Evolutionary conservation across 2,888 invertebrate species (phyloP).

Genomic region (Eutolmus rufibarbis): DNA sequence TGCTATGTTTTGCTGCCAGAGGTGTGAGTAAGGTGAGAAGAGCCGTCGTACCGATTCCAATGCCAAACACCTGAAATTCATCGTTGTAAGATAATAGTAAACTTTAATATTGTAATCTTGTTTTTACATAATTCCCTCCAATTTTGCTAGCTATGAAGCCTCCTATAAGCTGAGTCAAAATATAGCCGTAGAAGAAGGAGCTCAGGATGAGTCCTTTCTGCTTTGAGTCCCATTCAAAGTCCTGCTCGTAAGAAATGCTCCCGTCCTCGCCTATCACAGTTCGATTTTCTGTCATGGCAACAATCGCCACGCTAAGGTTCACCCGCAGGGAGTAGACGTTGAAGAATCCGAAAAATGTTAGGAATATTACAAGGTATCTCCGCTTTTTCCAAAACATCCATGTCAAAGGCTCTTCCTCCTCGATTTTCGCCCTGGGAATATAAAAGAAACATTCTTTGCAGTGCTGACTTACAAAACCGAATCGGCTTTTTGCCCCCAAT

Average conservation of each 20-base stretch:
- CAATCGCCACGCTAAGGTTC: slow-evolving; percentile 90
- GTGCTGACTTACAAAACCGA: background rate
- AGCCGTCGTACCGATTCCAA: slow-evolving; percentile 80
- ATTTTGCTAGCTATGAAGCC: slow-evolving; percentile 83
- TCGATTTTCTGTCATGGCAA: slow-evolving; percentile 85
- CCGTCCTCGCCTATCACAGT: slow-evolving; percentile 70
- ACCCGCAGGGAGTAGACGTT: slow-evolving; percentile 84
- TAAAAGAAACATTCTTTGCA: background rate
- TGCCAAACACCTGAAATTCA: slow-evolving; percentile 70
- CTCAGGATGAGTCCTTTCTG: slow-evolving; percentile 81
- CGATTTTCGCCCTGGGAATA: background rate
- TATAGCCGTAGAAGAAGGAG: slow-evolving; percentile 90
- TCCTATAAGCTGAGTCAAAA: slow-evolving; percentile 82
- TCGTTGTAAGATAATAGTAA: background rate
- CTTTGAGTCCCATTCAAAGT: slow-evolving; percentile 82
- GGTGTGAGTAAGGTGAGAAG: slow-evolving; percentile 83
- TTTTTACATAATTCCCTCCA: slow-evolving; percentile 76
- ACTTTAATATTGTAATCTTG: background rate
- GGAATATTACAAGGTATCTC: slow-evolving; percentile 75
- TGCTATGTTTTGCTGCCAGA: slow-evolving; percentile 75
- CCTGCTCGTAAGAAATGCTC: slow-evolving; percentile 70
- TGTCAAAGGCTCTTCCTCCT: slow-evolving; percentile 60
- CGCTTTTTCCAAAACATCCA: slow-evolving; percentile 80
- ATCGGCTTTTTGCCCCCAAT: background rate
- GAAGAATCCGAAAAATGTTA: slow-evolving; percentile 87